These are phyloP conservation scores for Lithobates sylvaticus DNA, from an alignment of 2,797 vertebrate genomes.

Conservation along the genomic window DNA sequence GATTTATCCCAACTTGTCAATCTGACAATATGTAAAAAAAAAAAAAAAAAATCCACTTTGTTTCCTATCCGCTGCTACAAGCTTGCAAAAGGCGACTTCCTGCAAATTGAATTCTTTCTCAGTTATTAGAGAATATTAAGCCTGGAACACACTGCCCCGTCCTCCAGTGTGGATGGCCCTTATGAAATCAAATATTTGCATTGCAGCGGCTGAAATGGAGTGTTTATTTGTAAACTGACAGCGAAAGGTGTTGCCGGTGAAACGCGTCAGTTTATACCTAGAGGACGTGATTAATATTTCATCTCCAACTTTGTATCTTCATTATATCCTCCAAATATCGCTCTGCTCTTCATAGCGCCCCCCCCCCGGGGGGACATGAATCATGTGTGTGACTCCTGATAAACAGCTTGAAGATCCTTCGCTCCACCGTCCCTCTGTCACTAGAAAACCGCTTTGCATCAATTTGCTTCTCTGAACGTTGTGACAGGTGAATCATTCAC, in stretches of 20 bases:
- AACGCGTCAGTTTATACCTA: background rate
- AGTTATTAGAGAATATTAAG: background rate
- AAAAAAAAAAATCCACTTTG: too few relatives aligned
- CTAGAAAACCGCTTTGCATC: constrained; percentile 28
- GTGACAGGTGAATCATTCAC: constrained; percentile 47
- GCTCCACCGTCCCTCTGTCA: background rate
- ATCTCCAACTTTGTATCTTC: constrained; percentile 19
- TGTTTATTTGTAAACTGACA: background rate
- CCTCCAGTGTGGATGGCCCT: background rate
- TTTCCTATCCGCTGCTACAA: too few relatives aligned
- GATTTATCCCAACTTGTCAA: too few relatives aligned
- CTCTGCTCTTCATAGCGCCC: constrained; percentile 1
- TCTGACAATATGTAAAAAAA: too few relatives aligned
- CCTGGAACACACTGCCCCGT: background rate
- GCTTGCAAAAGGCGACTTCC: too few relatives aligned
- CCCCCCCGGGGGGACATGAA: constrained; percentile 32
- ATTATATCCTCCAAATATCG: constrained; percentile 24
- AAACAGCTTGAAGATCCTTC: constrained; percentile 19
- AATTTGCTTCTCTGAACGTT: constrained; percentile 48
- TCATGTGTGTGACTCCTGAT: constrained; percentile 34
- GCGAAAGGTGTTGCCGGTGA: background rate
- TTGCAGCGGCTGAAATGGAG: background rate
- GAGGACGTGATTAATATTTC: constrained; percentile 34
- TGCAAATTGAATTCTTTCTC: background rate
- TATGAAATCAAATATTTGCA: background rate